Conservation (phyloP, 92 coral and sea anemone species). For the Zoanthus sansibaricus region DNA sequence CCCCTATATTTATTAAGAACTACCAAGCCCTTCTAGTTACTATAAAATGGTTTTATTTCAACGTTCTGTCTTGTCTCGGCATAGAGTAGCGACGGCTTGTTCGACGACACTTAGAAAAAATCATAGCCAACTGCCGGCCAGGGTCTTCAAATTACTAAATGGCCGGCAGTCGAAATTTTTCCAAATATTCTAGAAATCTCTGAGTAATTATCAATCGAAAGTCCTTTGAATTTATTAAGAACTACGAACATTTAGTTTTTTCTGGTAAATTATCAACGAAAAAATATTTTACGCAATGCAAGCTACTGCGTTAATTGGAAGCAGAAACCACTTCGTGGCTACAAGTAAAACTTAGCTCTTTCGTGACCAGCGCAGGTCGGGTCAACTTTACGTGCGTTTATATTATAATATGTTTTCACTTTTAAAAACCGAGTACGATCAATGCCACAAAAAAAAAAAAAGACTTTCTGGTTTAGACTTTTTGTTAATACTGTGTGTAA, state of each 20-base stretch:
- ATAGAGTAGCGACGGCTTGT: slow-evolving; percentile 21
- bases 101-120: not conserved
- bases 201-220: not conserved
- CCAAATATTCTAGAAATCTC: slow-evolving; percentile 13
- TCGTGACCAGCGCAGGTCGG: slow-evolving; percentile 1
- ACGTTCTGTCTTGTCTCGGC: slow-evolving; percentile 1
- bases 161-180: slow-evolving; percentile 15
- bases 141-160: too few species aligned
- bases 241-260: not conserved
- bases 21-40: slow-evolving; percentile 14
- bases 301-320: slow-evolving; percentile 23
- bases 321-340: slow-evolving; percentile 14
- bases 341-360: slow-evolving; percentile 22
- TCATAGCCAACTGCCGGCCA: slow-evolving; percentile 8
- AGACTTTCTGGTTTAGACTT: too few species aligned
- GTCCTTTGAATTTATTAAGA: slow-evolving; percentile 1
- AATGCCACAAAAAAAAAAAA: too few species aligned
- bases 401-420: too few species aligned
- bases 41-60: slow-evolving; percentile 10
- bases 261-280: slow-evolving; percentile 3
- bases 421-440: too few species aligned
- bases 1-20: slow-evolving; percentile 10
- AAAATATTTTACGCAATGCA: slow-evolving; percentile 13
- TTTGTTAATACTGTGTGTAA: too few species aligned
- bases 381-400: too few species aligned